These are phyloP conservation scores for Abrostola triplasia DNA, from an alignment of 2,888 invertebrate species.

Conservation along the genomic window DNA sequence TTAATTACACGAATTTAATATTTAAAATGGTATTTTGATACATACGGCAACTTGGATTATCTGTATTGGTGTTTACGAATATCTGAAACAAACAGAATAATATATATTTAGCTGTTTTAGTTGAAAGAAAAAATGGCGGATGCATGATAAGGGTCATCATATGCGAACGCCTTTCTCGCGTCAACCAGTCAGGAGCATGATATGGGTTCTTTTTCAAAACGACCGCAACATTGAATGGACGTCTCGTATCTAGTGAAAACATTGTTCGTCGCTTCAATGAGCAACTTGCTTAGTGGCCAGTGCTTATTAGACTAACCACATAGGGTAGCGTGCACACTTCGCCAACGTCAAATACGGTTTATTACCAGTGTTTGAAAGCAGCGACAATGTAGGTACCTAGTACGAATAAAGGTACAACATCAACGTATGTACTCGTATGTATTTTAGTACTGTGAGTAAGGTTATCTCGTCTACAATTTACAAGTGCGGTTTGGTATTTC, in stretches of 20 bases:
- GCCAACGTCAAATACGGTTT: conserved; percentile 30
- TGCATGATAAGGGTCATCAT: conserved; percentile 70
- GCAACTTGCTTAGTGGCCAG: conserved; percentile 17
- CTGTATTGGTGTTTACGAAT: conserved; percentile 22
- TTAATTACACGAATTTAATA: conserved; percentile 33
- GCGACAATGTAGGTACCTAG: not conserved
- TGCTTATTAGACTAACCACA: conserved; percentile 32
- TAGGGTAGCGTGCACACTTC: conserved; percentile 35
- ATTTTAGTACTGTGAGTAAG: no score
- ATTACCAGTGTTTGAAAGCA: conserved; percentile 6
- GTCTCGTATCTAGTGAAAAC: conserved; percentile 46
- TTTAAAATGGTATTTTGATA: conserved; percentile 30
- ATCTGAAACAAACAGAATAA: conserved; percentile 61
- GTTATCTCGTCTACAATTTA: no score
- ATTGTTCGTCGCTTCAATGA: conserved; percentile 20
- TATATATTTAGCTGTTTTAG: conserved; percentile 24
- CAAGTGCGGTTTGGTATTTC: no score
- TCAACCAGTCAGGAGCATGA: conserved; percentile 67
- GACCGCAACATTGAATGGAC: conserved; percentile 45
- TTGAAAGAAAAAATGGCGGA: conserved; percentile 36
- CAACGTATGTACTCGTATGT: no score
- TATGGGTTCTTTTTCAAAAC: conserved; percentile 66
- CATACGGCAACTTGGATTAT: conserved; percentile 10
- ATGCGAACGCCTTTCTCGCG: conserved; percentile 65
- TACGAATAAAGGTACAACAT: not conserved